Conservation (phyloP, 2,797 vertebrate species). For the Lithobates sylvaticus region DNA sequence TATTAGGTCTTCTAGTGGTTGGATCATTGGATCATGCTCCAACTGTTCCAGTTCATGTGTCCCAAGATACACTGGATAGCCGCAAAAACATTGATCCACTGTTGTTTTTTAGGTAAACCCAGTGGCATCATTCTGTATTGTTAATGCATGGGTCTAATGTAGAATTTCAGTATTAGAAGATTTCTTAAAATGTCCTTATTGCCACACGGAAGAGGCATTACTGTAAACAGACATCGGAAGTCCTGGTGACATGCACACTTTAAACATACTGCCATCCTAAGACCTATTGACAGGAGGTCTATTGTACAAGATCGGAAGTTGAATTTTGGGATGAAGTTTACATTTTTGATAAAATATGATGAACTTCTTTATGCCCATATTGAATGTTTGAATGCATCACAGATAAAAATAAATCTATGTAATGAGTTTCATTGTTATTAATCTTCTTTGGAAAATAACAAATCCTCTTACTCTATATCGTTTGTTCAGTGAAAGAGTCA, state of each 20-base stretch:
- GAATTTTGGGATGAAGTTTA: background rate
- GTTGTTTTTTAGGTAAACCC: too few relatives aligned
- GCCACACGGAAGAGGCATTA: background rate
- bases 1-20: too few relatives aligned
- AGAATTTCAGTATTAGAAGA: too few relatives aligned
- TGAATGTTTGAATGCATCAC: background rate
- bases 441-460: conserved; percentile 1
- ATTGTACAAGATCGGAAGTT: background rate
- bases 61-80: too few relatives aligned
- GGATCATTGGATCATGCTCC: too few relatives aligned
- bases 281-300: background rate
- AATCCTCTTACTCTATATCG: background rate
- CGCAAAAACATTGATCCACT: too few relatives aligned
- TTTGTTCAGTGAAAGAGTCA: background rate
- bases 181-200: background rate
- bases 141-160: too few relatives aligned
- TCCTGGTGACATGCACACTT: background rate
- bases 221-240: background rate
- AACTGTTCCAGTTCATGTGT: too few relatives aligned
- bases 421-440: background rate
- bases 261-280: background rate
- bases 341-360: background rate
- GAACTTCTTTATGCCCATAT: background rate
- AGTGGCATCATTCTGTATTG: too few relatives aligned
- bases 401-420: background rate